Evolutionary conservation across 2,113 vertebrate genomes (phyloP), one percentile per base, ranked within the genome.

Genomic region (Anser cygnoides): DNA sequence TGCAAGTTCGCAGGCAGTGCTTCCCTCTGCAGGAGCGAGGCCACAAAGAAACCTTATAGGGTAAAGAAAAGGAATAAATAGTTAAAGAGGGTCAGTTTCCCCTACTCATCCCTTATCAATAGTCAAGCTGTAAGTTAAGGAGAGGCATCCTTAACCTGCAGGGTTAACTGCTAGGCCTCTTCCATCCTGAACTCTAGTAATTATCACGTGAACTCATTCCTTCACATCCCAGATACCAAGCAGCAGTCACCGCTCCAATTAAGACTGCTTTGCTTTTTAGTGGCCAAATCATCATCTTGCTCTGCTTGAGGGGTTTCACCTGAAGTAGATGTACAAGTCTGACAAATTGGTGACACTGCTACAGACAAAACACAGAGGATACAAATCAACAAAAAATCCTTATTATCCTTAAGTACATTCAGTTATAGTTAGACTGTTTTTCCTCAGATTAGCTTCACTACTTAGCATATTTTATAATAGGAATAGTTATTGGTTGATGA

Each of bases 61-160:
- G 72, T 68, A 87, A 95, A 84, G 50, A 84, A 55, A 33, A 76
- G n/a, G 20, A 92, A 95, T 96, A 79, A 96, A 96, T 89, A 94
- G 37, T 94, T 96, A 91, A 94, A 93, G 66, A 92, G 58, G 28
- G 62, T 96, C 84, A 83, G 71, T 73, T 95, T 94, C 75, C 87
- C 50, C 50, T 54, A 22, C 55, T 84, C 31, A 73, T 25, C 89
- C 67, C 55, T 91, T n/a, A 92, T 92, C 87, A 84, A 35, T 21
- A 90, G 52, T 50, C 41, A 82, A 80, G 26, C 31, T 87, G 88
- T 76, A 96, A 94, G 44, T 37, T 85, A 94, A 95, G 94, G 75
- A 95, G 71, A 79, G 18, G 25, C 31, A 94, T 29, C 71, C n/a
- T 92, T 89, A 91, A 72, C 31, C 49, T 79, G 31, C 49, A 70